Conservation (phyloP, 2,113 vertebrate species). For the Furnarius figulus region DNA sequence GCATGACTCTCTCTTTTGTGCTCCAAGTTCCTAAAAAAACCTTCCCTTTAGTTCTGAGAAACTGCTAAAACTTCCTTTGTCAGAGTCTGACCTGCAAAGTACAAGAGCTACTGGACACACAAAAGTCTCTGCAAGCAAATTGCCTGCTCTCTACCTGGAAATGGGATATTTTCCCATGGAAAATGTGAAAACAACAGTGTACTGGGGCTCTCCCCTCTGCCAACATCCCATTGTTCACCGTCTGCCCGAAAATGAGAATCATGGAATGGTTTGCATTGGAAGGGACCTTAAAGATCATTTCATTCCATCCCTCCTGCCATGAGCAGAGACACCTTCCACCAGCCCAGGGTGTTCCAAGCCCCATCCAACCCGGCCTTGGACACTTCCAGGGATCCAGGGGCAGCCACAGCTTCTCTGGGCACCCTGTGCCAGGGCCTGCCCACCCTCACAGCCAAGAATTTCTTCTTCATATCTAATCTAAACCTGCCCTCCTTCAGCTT, state of each 20-base stretch:
- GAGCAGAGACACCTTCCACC: not conserved
- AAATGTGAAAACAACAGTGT: rapidly evolving
- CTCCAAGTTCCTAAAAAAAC: not conserved
- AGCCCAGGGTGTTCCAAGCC: not conserved
- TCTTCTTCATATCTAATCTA: not conserved
- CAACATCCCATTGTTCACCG: rapidly evolving
- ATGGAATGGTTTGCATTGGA: not conserved
- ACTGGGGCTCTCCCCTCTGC: not conserved
- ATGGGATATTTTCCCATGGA: not conserved
- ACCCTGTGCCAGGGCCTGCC: not conserved
- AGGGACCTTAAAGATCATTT: rapidly evolving
- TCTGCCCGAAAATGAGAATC: not conserved
- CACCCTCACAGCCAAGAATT: rapidly evolving
- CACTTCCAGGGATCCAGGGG: not conserved
- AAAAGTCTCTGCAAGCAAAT: not conserved
- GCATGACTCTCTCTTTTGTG: not conserved
- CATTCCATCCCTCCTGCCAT: not conserved
- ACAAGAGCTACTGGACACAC: not conserved
- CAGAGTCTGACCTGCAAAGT: not conserved
- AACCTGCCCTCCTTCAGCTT: not conserved
- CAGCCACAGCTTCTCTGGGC: not conserved
- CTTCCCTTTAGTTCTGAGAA: not conserved
- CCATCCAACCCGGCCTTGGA: not conserved
- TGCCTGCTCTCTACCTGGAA: not conserved
- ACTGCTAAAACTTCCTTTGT: not conserved